A percentile compares a stretch with the other conserved stretches of the same genome.
phyloP scores from a whole-genome alignment of 2,113 vertebrate genomes.

The Azemiops feae region DNA sequence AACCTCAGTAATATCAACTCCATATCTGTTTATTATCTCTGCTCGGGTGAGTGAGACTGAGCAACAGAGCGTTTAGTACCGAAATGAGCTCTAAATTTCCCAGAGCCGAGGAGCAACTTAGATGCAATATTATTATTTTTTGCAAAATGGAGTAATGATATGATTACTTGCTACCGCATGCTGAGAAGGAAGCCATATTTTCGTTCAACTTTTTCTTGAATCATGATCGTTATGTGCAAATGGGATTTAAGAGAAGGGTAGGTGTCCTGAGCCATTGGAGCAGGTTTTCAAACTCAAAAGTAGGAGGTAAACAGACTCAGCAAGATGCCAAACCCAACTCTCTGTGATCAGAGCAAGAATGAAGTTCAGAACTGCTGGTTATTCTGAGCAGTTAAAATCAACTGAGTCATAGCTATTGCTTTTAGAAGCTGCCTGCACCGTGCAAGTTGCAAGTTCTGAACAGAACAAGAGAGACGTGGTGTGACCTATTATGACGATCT shows the following conservation, averaged over 20 bases:
- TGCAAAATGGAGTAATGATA: background rate
- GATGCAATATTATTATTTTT: background rate
- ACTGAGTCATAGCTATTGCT: background rate
- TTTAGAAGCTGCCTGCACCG: background rate
- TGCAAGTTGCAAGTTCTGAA: background rate
- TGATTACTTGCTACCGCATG: background rate
- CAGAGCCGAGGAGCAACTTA: background rate
- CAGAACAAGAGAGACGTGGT: background rate
- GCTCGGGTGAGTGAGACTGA: background rate
- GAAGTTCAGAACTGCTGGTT: background rate
- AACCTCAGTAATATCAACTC: background rate
- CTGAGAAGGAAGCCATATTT: background rate
- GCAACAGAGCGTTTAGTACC: background rate
- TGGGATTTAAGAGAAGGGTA: background rate
- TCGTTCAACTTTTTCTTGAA: background rate
- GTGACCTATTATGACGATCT: background rate
- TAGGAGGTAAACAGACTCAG: background rate
- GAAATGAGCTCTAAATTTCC: conserved; percentile 2
- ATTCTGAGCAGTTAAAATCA: background rate
- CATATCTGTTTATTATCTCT: background rate
- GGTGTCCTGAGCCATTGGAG: background rate
- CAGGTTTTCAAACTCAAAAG: background rate
- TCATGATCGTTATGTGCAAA: background rate
- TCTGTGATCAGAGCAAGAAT: background rate
- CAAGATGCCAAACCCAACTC: background rate